These are phyloP conservation scores for Papilio polyxenes DNA, from an alignment of 1,140 invertebrate genomes.

Conservation along the genomic window DNA sequence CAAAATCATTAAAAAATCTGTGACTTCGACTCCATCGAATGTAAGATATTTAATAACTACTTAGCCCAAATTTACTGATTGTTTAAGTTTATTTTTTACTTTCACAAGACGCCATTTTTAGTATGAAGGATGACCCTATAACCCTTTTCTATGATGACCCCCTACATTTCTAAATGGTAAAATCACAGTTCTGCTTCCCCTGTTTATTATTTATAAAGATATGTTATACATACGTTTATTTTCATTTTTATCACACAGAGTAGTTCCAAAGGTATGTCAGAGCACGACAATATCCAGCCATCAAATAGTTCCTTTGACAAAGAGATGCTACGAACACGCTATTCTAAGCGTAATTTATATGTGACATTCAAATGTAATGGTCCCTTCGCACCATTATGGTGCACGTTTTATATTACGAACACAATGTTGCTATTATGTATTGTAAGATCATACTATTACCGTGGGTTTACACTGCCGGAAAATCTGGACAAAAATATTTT, in stretches of 20 bases:
- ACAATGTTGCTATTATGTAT: constrained; percentile 28
- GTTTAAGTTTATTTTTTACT: no score
- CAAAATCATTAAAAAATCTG: no score
- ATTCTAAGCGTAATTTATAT: constrained; percentile 24
- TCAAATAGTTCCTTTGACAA: constrained; percentile 30
- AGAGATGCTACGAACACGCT: background rate
- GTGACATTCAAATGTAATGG: constrained; percentile 28
- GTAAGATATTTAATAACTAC: no score
- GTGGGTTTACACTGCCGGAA: background rate
- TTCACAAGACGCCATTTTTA: no score
- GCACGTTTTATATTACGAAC: background rate
- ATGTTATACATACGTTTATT: background rate
- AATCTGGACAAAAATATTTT: background rate
- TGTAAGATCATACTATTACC: background rate
- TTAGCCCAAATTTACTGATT: no score
- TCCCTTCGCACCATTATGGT: constrained; percentile 17
- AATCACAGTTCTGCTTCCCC: no score
- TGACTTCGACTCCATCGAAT: no score
- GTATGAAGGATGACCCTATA: no score
- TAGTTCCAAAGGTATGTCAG: constrained; percentile 1
- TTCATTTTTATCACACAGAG: background rate
- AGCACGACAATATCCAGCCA: background rate
- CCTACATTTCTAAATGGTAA: no score
- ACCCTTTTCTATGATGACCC: no score
- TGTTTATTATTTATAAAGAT: no score